Evolutionary conservation across 2,888 invertebrate genomes (phyloP), one percentile per base, ranked within the genome.

Genomic region (Xanthorhoe designata): DNA sequence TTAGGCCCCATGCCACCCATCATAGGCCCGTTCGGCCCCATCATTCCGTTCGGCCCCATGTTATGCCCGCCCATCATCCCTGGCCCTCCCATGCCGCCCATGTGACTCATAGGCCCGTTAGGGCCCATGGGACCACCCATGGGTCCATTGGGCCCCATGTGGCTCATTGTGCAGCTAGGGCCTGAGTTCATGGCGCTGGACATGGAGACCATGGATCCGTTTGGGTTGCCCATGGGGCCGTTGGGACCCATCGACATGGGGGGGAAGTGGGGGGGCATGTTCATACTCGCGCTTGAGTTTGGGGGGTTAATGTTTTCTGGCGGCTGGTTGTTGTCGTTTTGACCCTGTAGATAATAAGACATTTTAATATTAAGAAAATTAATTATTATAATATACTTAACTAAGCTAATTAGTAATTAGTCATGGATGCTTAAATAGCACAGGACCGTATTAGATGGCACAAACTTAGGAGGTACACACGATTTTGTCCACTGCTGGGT

Each of bases 131-230:
- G 78, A 54, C 85, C 70, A 0, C 88, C 89, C 86, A 87, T 89
- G 4, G 76, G 87, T 42, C 76, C 87, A 64, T 70, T 86, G 32
- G 73, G 89, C 51, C 94, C 88, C 88, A 87, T 85, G 32, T 93
- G 88, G 7, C 94, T 87, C 86, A 88, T 89, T 0, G 94, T 94
- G 68, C 94, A 94, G 50, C 86, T 91, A 0, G 90, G 90, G 0
- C 91, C 92, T 1, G 90, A 89, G 69, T 85, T 90, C 89, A 92
- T 91, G 74, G 84, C 87, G 68, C 85, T 91, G 0, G 90, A 81
- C 91, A 92, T 92, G 1, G 92, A 91, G 0, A 91, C 90, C 90
- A 94, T 94, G 1, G 90, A 90, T 51, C 94, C 86, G 73, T 89
- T 89, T 9, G 92, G 88, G 69, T 94, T 88, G 13, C 87, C 91